Evolutionary conservation across 2,888 invertebrate species (phyloP), one percentile per base, ranked within the genome.

Genomic region (Ganaspis brasiliensis): DNA sequence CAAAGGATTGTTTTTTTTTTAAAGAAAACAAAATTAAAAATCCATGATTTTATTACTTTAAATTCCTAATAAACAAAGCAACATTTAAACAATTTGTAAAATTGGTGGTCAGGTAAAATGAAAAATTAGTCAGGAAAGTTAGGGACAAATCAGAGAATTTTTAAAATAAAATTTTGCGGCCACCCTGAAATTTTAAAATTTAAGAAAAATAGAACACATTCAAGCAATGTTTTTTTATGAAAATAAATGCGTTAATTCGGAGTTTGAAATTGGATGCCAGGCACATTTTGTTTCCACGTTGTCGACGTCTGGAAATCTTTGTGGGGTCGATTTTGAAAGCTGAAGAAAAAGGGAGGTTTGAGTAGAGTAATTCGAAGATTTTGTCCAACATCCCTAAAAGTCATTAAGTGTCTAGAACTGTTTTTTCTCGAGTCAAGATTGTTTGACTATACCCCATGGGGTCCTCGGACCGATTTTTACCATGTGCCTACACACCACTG

Each of bases 401-500:
- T 84, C 85, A 82, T 84, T 85, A 82, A 82, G 80, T 57, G 75
- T 73, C 72, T 77, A 78, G 72, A 59, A 71, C 73, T 72, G 57
- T 76, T 81, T 83, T 83, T 82, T 37, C 77, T 40, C 19, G 21
- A 71, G n/a, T 35, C 55, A 52, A 31, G 57, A 12, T 76, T 63
- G 71, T 75, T 31, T 75, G 75, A 74, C 76, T 76, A 75, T 79
- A 73, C 82, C 75, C 76, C 73, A 76, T 78, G 80, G 81, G 82
- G 80, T 79, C 80, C 73, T 21, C 74, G 61, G 31, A 31, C 31
- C 31, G 71, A 73, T 82, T 79, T 81, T 83, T 77, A 82, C 77
- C 79, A 79, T 84, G 82, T 78, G 81, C 81, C 76, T 79, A 83
- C 80, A 83, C 84, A 83, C 82, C 83, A 74, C 78, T 78, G 82